phyloP scores from a whole-genome alignment of 2,888 invertebrate genomes.

The Synanthedon andrenaeformis region DNA sequence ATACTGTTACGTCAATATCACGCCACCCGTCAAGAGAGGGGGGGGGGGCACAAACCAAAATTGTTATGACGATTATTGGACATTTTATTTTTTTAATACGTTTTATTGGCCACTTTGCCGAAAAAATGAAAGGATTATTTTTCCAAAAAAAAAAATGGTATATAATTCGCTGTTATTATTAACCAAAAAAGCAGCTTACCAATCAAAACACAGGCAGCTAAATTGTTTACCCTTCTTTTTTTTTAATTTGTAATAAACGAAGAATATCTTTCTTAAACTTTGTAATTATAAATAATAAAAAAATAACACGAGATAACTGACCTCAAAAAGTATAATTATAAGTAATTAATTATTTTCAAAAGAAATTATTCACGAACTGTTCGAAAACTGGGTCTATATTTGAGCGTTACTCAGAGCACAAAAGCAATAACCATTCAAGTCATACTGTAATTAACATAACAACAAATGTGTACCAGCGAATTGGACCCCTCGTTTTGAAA shows the following conservation, averaged over 20 bases:
- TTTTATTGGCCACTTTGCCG: too few species aligned
- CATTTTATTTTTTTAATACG: too few species aligned
- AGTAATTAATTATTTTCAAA: not conserved
- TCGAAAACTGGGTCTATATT: not conserved
- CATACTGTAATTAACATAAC: not conserved
- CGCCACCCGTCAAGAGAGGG: not conserved
- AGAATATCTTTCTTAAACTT: too few species aligned
- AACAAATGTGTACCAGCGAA: not conserved
- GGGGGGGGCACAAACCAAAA: too few species aligned
- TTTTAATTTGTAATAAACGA: too few species aligned
- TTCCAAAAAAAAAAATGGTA: too few species aligned
- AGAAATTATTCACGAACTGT: not conserved
- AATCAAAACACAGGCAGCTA: too few species aligned
- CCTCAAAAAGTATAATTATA: not conserved
- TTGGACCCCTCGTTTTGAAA: not conserved
- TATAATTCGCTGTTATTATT: too few species aligned
- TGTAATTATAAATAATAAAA: not conserved
- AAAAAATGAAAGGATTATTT: too few species aligned
- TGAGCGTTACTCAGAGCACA: not conserved
- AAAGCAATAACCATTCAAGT: not conserved
- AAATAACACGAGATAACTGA: not conserved
- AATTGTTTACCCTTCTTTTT: too few species aligned
- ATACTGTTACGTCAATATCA: constrained; percentile 23
- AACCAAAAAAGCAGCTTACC: too few species aligned
- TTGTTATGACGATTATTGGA: too few species aligned